Conservation (phyloP, 2,888 invertebrate genomes). For the Sinopyrophorus schimmeli region DNA sequence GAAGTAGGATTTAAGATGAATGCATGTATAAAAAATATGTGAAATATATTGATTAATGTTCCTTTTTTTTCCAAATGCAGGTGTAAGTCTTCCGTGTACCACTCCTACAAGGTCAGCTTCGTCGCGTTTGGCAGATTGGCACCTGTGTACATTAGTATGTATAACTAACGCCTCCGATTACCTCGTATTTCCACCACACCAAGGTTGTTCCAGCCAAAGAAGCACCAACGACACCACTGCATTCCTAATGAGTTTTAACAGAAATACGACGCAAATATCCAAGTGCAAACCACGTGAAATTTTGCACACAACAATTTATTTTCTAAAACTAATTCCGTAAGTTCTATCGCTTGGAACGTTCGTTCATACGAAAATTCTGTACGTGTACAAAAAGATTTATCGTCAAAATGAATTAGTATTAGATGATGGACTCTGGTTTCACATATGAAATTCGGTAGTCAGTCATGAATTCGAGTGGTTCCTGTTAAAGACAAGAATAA, state of each 20-base stretch:
- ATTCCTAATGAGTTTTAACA: slow-evolving; percentile 35
- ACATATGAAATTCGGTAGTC: slow-evolving; percentile 36
- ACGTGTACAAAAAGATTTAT: slow-evolving; percentile 23
- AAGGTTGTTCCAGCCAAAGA: slow-evolving; percentile 39
- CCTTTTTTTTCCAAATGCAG: slow-evolving; percentile 25
- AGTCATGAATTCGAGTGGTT: slow-evolving; percentile 28
- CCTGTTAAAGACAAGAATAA: slow-evolving; percentile 23
- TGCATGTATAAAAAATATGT: too few species aligned
- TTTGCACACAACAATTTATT: slow-evolving; percentile 8
- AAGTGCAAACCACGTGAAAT: slow-evolving; percentile 15
- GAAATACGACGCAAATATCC: slow-evolving; percentile 16
- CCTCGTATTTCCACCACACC: slow-evolving; percentile 38
- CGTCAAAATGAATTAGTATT: slow-evolving; percentile 34
- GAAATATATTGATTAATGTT: too few species aligned
- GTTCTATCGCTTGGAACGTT: slow-evolving; percentile 15
- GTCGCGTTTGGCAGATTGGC: slow-evolving; percentile 34
- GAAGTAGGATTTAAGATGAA: too few species aligned
- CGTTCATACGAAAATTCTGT: slow-evolving; percentile 21
- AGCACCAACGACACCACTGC: slow-evolving; percentile 37
- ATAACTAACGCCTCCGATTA: slow-evolving; percentile 39
- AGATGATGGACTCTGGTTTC: slow-evolving; percentile 33
- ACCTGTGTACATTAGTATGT: slow-evolving; percentile 41
- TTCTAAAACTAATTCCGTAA: slow-evolving; percentile 16
- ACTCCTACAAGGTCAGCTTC: slow-evolving; percentile 37
- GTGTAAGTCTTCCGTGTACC: slow-evolving; percentile 38